A percentile compares a stretch with the other conserved stretches of the same genome.
These are phyloP conservation scores for Phenganax subtilis DNA, from an alignment of 92 coral and sea anemone genomes.

Conservation along the genomic window DNA sequence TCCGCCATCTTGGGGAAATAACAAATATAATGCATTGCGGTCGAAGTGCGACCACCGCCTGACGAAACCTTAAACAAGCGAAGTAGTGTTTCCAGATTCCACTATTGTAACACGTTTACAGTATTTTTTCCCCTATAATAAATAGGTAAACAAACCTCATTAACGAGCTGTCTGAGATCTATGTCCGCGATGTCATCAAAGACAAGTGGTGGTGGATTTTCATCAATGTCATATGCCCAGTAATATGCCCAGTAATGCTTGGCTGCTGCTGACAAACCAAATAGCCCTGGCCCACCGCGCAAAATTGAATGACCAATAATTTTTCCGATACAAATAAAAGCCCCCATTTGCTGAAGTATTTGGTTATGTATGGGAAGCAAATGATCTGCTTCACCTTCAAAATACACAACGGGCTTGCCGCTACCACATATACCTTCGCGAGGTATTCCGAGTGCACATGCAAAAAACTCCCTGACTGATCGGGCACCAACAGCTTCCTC, in stretches of 20 bases:
- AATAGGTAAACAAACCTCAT: slow-evolving; percentile 34
- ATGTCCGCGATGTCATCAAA: slow-evolving; percentile 49
- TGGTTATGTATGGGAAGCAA: slow-evolving; percentile 49
- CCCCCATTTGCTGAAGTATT: slow-evolving; percentile 48
- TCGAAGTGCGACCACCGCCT: too few species aligned
- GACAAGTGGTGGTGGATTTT: slow-evolving; percentile 44
- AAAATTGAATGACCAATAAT: slow-evolving; percentile 58
- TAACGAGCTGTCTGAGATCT: slow-evolving; percentile 35
- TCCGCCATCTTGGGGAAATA: too few species aligned
- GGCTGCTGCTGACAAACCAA: slow-evolving; percentile 44
- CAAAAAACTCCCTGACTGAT: neutral
- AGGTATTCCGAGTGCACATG: slow-evolving; percentile 39
- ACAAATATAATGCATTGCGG: too few species aligned
- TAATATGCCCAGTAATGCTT: slow-evolving; percentile 46
- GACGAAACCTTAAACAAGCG: too few species aligned
- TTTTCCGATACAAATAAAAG: slow-evolving; percentile 46
- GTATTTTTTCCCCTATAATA: too few species aligned
- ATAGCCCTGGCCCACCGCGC: slow-evolving; percentile 52
- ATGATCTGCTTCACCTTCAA: slow-evolving; percentile 56
- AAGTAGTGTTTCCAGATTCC: too few species aligned
- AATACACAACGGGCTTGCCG: slow-evolving; percentile 40
- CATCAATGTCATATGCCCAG: slow-evolving; percentile 38
- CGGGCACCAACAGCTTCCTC: slow-evolving; percentile 48
- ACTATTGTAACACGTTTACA: too few species aligned
- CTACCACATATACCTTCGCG: slow-evolving; percentile 43